Conservation (phyloP, 2,888 invertebrate genomes). For the Theodoxus fluviatilis region DNA sequence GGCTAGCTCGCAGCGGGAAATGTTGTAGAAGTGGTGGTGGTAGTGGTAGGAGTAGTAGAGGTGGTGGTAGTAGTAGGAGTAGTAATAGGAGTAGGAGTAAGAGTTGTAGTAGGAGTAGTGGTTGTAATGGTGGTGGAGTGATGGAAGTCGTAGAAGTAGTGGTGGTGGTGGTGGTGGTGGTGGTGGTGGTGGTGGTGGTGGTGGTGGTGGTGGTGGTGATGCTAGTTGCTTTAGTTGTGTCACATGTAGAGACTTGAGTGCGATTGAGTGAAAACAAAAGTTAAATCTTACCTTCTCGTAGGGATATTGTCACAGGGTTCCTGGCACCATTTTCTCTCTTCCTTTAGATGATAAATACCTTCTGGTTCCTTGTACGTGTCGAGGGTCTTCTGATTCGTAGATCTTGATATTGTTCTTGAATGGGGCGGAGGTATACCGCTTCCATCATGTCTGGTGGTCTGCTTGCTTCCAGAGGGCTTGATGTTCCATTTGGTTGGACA, state of each 20-base stretch:
- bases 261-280: background rate
- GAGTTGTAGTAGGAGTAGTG: background rate
- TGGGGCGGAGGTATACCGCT: too few relatives aligned
- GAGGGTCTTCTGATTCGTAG: too few relatives aligned
- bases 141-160: background rate
- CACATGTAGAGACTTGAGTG: too few relatives aligned
- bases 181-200: slow-evolving; percentile 65
- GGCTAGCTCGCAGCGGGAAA: too few relatives aligned
- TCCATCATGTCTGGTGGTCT: too few relatives aligned
- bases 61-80: background rate
- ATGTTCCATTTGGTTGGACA: too few relatives aligned
- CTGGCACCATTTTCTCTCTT: background rate
- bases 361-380: too few relatives aligned
- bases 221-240: slow-evolving; percentile 43
- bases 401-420: too few relatives aligned
- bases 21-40: too few relatives aligned
- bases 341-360: too few relatives aligned
- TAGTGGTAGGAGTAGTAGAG: too few relatives aligned
- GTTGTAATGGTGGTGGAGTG: background rate
- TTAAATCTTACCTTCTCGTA: background rate
- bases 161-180: slow-evolving; percentile 32
- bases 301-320: background rate
- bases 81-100: background rate
- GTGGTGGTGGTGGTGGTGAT: slow-evolving; percentile 61
- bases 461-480: too few relatives aligned